Base-by-base conservation (phyloP, 2,113 vertebrate genomes). In the Mobula hypostoma region DNA sequence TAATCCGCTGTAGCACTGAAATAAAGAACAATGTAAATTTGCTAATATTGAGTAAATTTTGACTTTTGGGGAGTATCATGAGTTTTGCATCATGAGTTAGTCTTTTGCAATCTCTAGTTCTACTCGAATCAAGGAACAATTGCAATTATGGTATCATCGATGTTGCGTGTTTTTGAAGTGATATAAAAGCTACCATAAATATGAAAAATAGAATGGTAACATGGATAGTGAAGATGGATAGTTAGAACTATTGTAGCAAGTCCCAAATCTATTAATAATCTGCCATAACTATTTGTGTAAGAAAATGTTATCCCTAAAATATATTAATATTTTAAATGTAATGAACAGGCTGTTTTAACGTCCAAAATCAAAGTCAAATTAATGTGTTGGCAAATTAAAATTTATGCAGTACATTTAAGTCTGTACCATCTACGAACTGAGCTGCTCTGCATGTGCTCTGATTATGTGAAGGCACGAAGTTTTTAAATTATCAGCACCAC, bases 381-480 rank as follows among this genome's bases (percentile, higher is more conserved):
- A 27, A 56, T 8, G 36, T 76, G 91, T 93, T 93, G 5, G 40
- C 68, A 66, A 15, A 90, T 90, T 90, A 14, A 90, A 17, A 90
- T 66, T 61, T 66, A 93, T 74, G 70, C 91, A 21, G 40, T 24
- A 27, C 66, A 48, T 93, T 74, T 36, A 93, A 93, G 74, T 93
- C 72, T 74, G 36, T 74, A 74, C 36, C 40, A 74, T 56, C 68
- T 93, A 74, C 24, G 70, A 48, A 93, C 74, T 74, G 91, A 32
- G 7, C 40, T 48, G 21, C 91, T 6, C 36, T 74, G 68, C 48
- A 74, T 74, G 66, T 70, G 72, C 61, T 74, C 91, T 93, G 29
- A 90, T 93, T 93, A 93, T 93, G 91, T 93, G 91, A 93, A 76
- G 70, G 40, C 70, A 74, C 70, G 66, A 29, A 93, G 17, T 93